Base-by-base conservation (phyloP, 2,888 invertebrate species). In the Blera fallax region DNA sequence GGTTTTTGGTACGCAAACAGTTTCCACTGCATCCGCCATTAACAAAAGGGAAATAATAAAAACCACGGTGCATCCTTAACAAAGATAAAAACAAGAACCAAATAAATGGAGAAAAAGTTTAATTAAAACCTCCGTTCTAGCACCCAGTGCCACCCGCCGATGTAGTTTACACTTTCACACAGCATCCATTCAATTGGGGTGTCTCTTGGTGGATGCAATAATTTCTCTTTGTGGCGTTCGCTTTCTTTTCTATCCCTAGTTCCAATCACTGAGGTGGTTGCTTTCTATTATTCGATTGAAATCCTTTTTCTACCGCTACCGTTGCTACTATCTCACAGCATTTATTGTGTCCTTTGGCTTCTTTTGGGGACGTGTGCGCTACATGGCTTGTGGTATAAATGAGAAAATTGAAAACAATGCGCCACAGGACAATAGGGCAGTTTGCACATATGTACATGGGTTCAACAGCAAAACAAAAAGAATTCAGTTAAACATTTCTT, bases 331-430 rank as follows among this genome's bases (percentile, higher is more conserved):
- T 62, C 52, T 73, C 11, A 21, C 29, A 32, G 43, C 34, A 14
- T 21, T 67, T 58, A 52, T 27, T 50, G 34, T 56, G 52, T 24
- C n/a, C 29, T 58, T 18, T 52, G 43, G 67, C 54, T 60, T 52
- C n/a, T 37, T 14, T 70, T 54, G 64, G 43, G n/a, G 32, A 74
- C 32, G 54, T 64, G 67, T 48, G 48, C 64, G 40, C 37, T 60
- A 34, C 72, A 45, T 45, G 52, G 40, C n/a, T 11, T 24, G 24
- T 3, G 62, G 29, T 11, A 40, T 67, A 67, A 79, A 79, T 72
- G 60, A n/a, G 52, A 50, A 79, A 79, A 84, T 73, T 79, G 62
- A 50, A 84, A 84, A 84, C 84, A 80, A 80, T 58, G 69, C 69
- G 40, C 62, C 18, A 56, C 45, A 56, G 69, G 43, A 73, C 43